Conservation (phyloP, 2,888 invertebrate genomes). For the Leptinotarsa juncta region DNA sequence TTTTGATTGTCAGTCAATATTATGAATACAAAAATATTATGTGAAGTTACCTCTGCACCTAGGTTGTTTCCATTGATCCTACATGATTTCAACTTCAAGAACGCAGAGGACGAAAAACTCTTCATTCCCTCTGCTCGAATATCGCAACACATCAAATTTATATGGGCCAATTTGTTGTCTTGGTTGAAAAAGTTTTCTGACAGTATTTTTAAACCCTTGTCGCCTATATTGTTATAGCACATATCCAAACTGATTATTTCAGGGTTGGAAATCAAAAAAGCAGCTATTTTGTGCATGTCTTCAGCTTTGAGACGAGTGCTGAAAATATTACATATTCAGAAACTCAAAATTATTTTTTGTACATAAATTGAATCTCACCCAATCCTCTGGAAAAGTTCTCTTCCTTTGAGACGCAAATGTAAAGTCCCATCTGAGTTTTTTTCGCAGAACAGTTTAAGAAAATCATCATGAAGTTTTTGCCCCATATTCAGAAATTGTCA, state of each 20-base stretch:
- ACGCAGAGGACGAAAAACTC: constrained; percentile 41
- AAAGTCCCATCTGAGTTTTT: constrained; percentile 70
- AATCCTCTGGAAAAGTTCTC: constrained; percentile 66
- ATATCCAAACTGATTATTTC: constrained; percentile 69
- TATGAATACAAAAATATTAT: background rate
- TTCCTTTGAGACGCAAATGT: constrained; percentile 68
- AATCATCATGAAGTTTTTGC: constrained; percentile 48
- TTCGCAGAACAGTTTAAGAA: constrained; percentile 62
- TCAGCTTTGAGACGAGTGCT: constrained; percentile 63
- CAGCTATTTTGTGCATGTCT: constrained; percentile 68
- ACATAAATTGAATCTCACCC: constrained; percentile 53
- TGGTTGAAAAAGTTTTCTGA: constrained; percentile 65
- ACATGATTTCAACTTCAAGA: constrained; percentile 67
- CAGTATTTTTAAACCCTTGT: constrained; percentile 66
- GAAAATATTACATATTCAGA: background rate
- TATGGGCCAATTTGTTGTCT: constrained; percentile 66
- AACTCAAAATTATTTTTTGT: constrained; percentile 52
- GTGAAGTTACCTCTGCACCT: constrained; percentile 64
- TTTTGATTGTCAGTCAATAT: background rate
- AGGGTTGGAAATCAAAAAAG: constrained; percentile 66
- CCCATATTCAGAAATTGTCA: constrained; percentile 26
- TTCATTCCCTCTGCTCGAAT: constrained; percentile 64
- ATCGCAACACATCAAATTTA: constrained; percentile 72
- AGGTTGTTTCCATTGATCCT: constrained; percentile 72
- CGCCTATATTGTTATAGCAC: constrained; percentile 71